phyloP scores from a whole-genome alignment of 2,113 vertebrate species.

The Abramis brama region DNA sequence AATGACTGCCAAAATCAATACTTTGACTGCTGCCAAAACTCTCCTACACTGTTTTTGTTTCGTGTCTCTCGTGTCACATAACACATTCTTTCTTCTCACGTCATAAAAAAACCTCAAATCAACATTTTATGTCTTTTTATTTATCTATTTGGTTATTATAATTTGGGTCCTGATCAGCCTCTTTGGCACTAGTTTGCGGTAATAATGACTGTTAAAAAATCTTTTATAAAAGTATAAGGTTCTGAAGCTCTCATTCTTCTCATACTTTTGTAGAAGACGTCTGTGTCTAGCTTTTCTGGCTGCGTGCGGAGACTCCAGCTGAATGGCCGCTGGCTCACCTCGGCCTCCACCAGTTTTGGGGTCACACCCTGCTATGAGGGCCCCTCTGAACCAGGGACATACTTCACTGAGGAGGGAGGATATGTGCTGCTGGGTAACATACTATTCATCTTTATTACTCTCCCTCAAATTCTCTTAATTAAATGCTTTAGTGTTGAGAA shows the following conservation, averaged over 20 bases:
- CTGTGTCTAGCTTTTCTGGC: constrained; percentile 88
- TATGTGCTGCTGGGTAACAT: constrained; percentile 87
- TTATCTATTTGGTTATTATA: neutral
- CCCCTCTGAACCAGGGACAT: constrained; percentile 86
- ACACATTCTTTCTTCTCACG: neutral
- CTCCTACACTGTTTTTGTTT: neutral
- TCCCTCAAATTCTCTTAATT: neutral
- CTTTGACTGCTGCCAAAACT: neutral
- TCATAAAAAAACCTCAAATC: neutral
- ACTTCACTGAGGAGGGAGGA: constrained; percentile 92
- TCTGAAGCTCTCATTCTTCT: neutral
- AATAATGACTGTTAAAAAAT: neutral
- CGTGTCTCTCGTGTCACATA: neutral
- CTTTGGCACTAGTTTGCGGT: neutral
- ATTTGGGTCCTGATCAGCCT: neutral
- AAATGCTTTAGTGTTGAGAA: neutral
- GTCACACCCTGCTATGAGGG: constrained; percentile 94
- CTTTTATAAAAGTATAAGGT: neutral
- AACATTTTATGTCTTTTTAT: neutral
- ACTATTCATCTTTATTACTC: neutral
- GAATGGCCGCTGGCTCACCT: constrained; percentile 78
- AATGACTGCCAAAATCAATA: neutral
- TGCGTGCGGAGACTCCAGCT: constrained; percentile 89
- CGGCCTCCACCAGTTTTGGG: constrained; percentile 82
- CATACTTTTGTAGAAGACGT: constrained; percentile 66